A percentile compares a stretch with the other conserved stretches of the same genome.
Conservation (phyloP, 2,888 invertebrate genomes). For the Diarsia mendica region DNA sequence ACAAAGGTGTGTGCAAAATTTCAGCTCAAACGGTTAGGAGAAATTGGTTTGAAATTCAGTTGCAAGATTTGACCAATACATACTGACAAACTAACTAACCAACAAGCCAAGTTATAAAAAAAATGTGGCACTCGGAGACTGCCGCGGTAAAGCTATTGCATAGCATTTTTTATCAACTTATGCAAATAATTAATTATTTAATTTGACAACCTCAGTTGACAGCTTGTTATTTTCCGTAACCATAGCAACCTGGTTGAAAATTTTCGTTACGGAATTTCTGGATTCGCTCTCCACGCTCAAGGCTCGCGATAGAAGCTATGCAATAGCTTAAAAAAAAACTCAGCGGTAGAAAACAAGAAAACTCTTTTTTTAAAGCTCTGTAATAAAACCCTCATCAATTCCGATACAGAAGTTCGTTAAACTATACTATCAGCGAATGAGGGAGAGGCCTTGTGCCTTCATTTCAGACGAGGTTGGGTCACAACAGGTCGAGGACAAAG, state of each 20-base stretch:
- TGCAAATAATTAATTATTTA: too few relatives aligned
- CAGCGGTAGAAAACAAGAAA: neutral
- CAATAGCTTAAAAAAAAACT: neutral
- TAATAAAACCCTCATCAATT: neutral
- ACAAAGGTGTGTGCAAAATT: neutral
- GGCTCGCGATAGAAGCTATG: too few relatives aligned
- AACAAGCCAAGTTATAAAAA: neutral
- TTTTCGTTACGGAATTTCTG: too few relatives aligned
- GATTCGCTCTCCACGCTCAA: too few relatives aligned
- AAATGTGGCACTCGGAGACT: too few relatives aligned
- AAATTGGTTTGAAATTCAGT: neutral
- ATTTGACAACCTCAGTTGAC: too few relatives aligned
- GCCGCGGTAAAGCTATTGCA: too few relatives aligned
- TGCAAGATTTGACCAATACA: neutral
- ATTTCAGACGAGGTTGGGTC: slow-evolving; percentile 45
- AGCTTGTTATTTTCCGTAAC: too few relatives aligned
- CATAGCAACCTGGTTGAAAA: too few relatives aligned
- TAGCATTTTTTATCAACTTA: too few relatives aligned
- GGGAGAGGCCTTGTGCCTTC: slow-evolving; percentile 32
- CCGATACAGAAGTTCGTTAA: slow-evolving; percentile 26
- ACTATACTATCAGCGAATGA: slow-evolving; percentile 16
- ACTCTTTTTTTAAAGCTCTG: neutral
- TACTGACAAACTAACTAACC: neutral
- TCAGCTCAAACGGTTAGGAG: neutral
- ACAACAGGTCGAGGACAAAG: slow-evolving; percentile 55